phyloP scores from a whole-genome alignment of 2,113 vertebrate genomes.

The Apteryx mantelli region DNA sequence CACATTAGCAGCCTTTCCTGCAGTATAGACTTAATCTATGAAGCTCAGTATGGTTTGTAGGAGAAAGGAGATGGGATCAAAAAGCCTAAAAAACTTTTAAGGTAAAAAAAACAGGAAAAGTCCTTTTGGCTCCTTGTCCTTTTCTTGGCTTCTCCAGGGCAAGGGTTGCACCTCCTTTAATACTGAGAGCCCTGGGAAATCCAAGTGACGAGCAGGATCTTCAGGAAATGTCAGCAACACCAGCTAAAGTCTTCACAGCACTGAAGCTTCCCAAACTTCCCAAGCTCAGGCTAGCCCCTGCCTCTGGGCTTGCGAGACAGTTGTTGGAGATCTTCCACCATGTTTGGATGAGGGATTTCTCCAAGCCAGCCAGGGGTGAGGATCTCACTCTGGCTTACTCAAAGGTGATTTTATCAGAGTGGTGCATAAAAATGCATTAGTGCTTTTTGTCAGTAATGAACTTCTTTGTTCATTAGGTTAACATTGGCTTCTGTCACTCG shows the following conservation, averaged over 20 bases:
- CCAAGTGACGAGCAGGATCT: background rate
- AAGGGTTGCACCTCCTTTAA: background rate
- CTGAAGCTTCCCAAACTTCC: background rate
- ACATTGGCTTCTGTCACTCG: slow-evolving; percentile 48
- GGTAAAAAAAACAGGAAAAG: background rate
- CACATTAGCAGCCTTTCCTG: background rate
- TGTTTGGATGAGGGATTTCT: slow-evolving; percentile 1
- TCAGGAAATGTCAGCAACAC: background rate
- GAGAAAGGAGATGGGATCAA: background rate
- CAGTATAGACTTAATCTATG: background rate
- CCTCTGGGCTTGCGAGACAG: background rate
- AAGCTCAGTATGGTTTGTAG: background rate
- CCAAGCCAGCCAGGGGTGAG: background rate
- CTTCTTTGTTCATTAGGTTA: slow-evolving; percentile 49
- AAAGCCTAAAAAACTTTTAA: background rate
- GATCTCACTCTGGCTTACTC: background rate
- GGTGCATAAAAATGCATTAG: slow-evolving; percentile 27
- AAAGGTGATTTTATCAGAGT: slow-evolving; percentile 30
- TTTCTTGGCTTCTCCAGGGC: background rate
- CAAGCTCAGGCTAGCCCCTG: background rate
- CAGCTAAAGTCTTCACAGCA: background rate
- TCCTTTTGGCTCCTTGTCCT: background rate
- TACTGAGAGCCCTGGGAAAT: background rate
- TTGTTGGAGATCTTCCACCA: background rate
- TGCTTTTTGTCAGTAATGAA: slow-evolving; percentile 49